A percentile compares a stretch with the other conserved stretches of the same genome.
Conservation (phyloP, 1,140 invertebrate genomes). For the Diprion similis region DNA sequence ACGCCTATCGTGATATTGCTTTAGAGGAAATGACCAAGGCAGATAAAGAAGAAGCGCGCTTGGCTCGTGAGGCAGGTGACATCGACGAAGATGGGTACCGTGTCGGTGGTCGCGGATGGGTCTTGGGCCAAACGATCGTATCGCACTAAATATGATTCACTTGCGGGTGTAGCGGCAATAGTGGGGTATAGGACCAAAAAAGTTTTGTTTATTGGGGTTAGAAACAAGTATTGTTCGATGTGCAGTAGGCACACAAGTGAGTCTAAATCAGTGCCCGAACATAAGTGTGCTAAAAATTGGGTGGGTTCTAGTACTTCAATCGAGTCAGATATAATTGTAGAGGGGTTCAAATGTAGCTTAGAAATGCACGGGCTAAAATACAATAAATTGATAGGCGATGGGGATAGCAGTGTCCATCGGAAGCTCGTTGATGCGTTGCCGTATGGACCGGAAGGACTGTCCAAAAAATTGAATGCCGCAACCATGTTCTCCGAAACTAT, state of each 20-base stretch:
- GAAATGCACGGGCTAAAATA: constrained; percentile 48
- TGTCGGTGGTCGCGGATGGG: constrained; percentile 48
- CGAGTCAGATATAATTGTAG: constrained; percentile 51
- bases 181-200: constrained; percentile 42
- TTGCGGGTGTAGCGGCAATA: constrained; percentile 44
- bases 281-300: constrained; percentile 47
- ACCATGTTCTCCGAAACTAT: constrained; percentile 32
- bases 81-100: constrained; percentile 42
- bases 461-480: constrained; percentile 44
- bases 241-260: constrained; percentile 25
- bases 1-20: constrained; percentile 28
- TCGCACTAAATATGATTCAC: constrained; percentile 39
- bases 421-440: constrained; percentile 37
- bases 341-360: constrained; percentile 45
- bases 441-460: constrained; percentile 28
- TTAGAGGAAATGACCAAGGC: constrained; percentile 34
- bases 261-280: constrained; percentile 23
- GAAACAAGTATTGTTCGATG: constrained; percentile 50
- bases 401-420: constrained; percentile 47
- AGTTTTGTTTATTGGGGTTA: constrained; percentile 46
- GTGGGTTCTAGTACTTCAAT: constrained; percentile 35
- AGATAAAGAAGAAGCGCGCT: constrained; percentile 38
- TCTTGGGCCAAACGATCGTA: constrained; percentile 47
- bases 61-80: constrained; percentile 39
- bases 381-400: constrained; percentile 47